phyloP scores from a whole-genome alignment of 2,113 vertebrate genomes.

The Phaethornis superciliosus region DNA sequence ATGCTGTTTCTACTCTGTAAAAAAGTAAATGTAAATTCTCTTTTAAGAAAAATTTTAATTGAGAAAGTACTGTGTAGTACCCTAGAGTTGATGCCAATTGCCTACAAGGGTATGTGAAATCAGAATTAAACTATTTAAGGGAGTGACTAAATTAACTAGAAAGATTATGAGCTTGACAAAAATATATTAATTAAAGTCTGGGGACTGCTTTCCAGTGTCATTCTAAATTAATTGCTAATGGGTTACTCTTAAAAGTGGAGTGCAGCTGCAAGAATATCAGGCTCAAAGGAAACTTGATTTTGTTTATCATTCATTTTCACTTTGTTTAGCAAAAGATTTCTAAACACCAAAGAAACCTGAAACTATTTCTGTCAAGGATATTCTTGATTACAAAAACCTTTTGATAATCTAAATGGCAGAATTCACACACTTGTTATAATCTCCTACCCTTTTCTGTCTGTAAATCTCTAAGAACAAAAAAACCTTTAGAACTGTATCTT shows the following conservation, averaged over 20 bases:
- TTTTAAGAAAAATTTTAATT: slow-evolving; percentile 8
- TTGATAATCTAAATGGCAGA: not conserved
- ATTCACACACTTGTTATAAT: not conserved
- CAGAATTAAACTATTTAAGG: slow-evolving; percentile 57
- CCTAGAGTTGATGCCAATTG: not conserved
- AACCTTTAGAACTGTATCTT: not conserved
- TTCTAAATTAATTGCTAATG: slow-evolving; percentile 64
- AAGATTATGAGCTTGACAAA: slow-evolving; percentile 59
- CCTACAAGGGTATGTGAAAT: slow-evolving; percentile 11
- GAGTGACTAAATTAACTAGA: slow-evolving; percentile 41
- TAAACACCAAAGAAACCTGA: slow-evolving; percentile 49
- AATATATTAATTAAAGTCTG: slow-evolving; percentile 62
- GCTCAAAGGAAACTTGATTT: slow-evolving; percentile 51
- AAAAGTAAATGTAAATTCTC: slow-evolving; percentile 12
- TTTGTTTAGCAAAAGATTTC: slow-evolving; percentile 63
- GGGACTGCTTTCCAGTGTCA: slow-evolving; percentile 58
- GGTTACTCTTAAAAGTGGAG: slow-evolving; percentile 55
- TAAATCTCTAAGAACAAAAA: not conserved
- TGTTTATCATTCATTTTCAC: slow-evolving; percentile 63
- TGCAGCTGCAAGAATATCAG: slow-evolving; percentile 62
- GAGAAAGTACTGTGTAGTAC: not conserved
- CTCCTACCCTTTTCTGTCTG: not conserved
- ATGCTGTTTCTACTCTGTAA: not conserved
- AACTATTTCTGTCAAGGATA: slow-evolving; percentile 36
- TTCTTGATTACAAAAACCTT: slow-evolving; percentile 45